Base-by-base conservation (phyloP, 2,888 invertebrate genomes). In the Loripinus fragilis region DNA sequence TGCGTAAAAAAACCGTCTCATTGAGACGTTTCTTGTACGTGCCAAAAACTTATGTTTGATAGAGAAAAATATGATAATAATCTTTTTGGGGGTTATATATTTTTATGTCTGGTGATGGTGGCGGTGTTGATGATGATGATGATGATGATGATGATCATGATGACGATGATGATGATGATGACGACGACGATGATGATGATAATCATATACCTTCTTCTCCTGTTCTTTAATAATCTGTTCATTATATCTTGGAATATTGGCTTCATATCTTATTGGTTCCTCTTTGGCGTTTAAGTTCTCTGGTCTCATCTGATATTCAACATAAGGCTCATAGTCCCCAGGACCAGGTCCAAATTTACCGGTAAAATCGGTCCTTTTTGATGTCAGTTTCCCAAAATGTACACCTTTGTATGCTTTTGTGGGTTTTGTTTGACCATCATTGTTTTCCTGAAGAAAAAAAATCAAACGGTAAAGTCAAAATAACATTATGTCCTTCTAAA, bases 251-350 rank as follows among this genome's bases (percentile, higher is more conserved):
- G 93, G 93, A 60, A 93, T 88, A 64, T 88, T 85, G 8, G 93
- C 87, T 74, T 93, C 93, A 68, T 87, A 90, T 64, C 89, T 86
- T 12, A 77, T 74, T 38, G 80, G 86, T 23, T 86, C 84, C 17
- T 80, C 81, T 28, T 88, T 89, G 23, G 86, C 72, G 74, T 87
- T 87, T 1, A 86, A 23, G 78, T 91, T 91, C 76, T 91, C 91
- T 3, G 86, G 78, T 65, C 78, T 80, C 42, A 81, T 41, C 25
- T 66, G 76, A 1, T 84, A 33, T 15, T 90, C 87, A 7, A 73
- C 66, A 72, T 87, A 90, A 0, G 92, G 92, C 28, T 93, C 93
- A 82, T 93, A 93, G 70, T 93, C 91, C 3, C 93, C 93, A 0
- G 93, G 93, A 8, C 93, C 93, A 0, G 93, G 93, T 0, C 93